Evolutionary conservation across 2,888 invertebrate genomes (phyloP), one percentile per base, ranked within the genome.

Genomic region (Venusia cambrica): DNA sequence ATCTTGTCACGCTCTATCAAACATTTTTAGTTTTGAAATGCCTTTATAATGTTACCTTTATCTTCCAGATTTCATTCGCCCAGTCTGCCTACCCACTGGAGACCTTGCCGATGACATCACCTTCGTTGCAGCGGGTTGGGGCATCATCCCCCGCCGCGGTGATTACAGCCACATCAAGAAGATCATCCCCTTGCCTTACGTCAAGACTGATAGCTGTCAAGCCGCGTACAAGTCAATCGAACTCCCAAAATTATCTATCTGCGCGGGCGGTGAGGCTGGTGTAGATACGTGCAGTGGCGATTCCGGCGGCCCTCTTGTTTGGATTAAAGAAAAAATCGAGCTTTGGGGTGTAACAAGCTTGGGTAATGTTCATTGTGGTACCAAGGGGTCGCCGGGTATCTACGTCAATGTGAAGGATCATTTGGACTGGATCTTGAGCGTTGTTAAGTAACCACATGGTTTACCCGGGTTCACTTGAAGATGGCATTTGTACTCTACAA

Each of bases 201-300:
- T 71, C 54, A 44, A 57, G 0, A 34, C 13, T 5, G 37, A 45
- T 0, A 37, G 32, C 0, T 76, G 78, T 26, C 24, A 52, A n/a
- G 41, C 39, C 1, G 48, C 52, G 0, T 73, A 68, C 35, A 46
- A 45, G 1, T 9, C 27, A 2, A 48, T 39, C 0, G 26, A 38
- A 1, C 22, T 77, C 0, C 70, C 74, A 0, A 29, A 57, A 1
- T 48, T 57, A 6, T 41, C 56, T 0, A 63, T 78, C 3, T 78
- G 78, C 12, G 78, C 79, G 0, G 78, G 78, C 0, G 78, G 77
- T 0, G 45, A 60, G 30, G 43, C 48, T 1, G 62, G 57, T 0
- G 35, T 70, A 0, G 78, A 78, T 9, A 71, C 73, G 0, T 78
- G 78, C 41, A 54, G 60, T 2, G 78, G 78, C 0, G 79, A 78